Conservation (phyloP, 1,140 invertebrate species). For the Cydia strobilella region DNA sequence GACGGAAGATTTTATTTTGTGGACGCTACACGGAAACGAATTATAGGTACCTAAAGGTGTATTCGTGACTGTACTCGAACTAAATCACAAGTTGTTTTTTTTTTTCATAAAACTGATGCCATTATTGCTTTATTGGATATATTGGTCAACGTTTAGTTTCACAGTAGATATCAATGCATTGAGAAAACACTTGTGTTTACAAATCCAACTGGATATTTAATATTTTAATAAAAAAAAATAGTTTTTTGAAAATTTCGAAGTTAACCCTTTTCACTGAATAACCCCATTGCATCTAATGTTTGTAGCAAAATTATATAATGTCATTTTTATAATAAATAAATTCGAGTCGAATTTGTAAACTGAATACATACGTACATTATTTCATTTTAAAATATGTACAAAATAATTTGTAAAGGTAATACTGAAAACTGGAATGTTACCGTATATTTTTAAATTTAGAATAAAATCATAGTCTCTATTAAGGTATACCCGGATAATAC, state of each 20-base stretch:
- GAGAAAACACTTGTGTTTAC: no score
- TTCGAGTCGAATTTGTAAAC: background rate
- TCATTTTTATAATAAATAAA: background rate
- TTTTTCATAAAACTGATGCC: no score
- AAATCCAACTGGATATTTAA: no score
- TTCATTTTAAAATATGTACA: constrained; percentile 1
- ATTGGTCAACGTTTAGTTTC: no score
- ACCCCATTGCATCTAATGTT: background rate
- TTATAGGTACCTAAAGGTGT: background rate
- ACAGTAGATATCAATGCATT: no score
- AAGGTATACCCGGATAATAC: no score
- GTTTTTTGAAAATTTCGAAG: no score
- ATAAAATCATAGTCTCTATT: constrained; percentile 14
- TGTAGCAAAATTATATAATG: background rate
- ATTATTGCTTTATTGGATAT: no score
- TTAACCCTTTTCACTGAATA: no score
- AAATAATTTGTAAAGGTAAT: constrained; percentile 40
- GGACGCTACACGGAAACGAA: constrained; percentile 10
- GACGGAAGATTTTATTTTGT: constrained; percentile 6
- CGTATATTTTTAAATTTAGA: constrained; percentile 32
- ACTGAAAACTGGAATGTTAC: constrained; percentile 60
- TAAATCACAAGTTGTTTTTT: no score
- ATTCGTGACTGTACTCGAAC: no score
- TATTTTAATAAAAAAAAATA: no score
- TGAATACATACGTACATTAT: background rate